These are phyloP conservation scores for Philotrypesis tridentata DNA, from an alignment of 1,140 invertebrate genomes.

Conservation along the genomic window DNA sequence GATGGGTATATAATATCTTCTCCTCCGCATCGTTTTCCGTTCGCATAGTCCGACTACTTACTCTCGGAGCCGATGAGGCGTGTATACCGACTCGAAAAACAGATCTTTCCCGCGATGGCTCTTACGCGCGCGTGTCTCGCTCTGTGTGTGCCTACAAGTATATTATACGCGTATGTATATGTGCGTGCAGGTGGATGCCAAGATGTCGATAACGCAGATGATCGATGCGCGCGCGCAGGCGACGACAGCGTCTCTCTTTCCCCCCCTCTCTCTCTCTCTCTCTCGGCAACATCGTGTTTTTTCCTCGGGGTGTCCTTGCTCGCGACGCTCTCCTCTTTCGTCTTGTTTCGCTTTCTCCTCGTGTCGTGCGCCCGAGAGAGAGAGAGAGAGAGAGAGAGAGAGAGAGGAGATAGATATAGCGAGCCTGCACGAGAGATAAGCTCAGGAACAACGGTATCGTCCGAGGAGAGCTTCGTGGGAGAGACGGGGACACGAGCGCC, in stretches of 20 bases:
- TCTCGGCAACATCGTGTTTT: slow-evolving; percentile 12
- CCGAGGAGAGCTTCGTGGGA: background rate
- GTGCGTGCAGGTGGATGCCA: slow-evolving; percentile 13
- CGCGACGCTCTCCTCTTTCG: background rate
- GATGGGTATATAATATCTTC: slow-evolving; percentile 35
- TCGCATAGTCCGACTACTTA: slow-evolving; percentile 39
- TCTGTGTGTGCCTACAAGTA: no score
- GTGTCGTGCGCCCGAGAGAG: background rate
- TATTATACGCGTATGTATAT: background rate
- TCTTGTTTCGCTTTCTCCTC: background rate
- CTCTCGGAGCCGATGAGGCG: slow-evolving; percentile 46
- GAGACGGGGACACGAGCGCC: background rate
- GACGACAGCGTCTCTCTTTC: slow-evolving; percentile 31
- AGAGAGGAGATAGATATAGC: background rate
- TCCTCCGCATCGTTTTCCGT: slow-evolving; percentile 30
- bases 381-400: background rate
- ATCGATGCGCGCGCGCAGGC: slow-evolving; percentile 41
- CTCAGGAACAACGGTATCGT: background rate
- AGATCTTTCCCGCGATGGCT: slow-evolving; percentile 43
- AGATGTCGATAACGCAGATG: slow-evolving; percentile 51
- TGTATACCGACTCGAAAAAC: background rate
- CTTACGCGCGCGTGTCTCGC: slow-evolving; percentile 5
- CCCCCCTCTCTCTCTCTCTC: slow-evolving; percentile 33
- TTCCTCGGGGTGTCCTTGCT: background rate
- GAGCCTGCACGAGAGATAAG: background rate